Percentiles rank a stretch among this genome's conserved stretches.
phyloP scores from a whole-genome alignment of 1,140 invertebrate genomes.

The Lepidurus apus region DNA sequence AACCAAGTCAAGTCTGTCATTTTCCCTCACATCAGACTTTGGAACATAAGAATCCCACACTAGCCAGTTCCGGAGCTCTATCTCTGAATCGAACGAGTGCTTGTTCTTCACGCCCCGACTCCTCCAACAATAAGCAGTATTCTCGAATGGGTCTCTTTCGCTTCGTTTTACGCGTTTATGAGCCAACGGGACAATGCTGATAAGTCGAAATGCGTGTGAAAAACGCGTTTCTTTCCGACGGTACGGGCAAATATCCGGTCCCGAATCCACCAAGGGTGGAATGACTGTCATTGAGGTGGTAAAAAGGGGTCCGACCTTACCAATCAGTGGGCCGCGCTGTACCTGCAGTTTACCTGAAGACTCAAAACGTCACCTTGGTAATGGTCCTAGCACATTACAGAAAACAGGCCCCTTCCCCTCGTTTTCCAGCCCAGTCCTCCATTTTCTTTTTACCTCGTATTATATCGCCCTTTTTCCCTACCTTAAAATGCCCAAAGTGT shows the following conservation, averaged over 20 bases:
- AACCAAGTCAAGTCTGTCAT: no score
- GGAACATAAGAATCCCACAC: no score
- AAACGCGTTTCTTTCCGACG: not conserved
- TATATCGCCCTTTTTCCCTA: not conserved
- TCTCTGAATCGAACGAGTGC: no score
- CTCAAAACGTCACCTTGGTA: not conserved
- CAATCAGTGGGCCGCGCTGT: not conserved
- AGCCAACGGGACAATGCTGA: not conserved
- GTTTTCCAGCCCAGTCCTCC: no score
- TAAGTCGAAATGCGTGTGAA: not conserved
- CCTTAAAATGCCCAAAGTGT: not conserved
- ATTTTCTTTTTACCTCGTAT: not conserved
- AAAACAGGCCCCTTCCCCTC: no score
- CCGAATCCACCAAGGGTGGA: not conserved
- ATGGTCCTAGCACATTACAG: not conserved
- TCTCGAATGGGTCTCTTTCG: not conserved
- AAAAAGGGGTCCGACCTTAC: conserved; percentile 11
- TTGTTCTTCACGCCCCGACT: not conserved
- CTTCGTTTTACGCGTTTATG: no score
- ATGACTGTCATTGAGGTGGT: conserved; percentile 18
- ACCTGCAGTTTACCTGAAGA: conserved; percentile 8
- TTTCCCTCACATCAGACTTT: no score
- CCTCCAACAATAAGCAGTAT: not conserved
- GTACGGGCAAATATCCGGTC: not conserved
- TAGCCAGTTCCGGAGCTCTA: no score